These are phyloP conservation scores for Danio choprae DNA, from an alignment of 2,797 vertebrate species.

Conservation along the genomic window DNA sequence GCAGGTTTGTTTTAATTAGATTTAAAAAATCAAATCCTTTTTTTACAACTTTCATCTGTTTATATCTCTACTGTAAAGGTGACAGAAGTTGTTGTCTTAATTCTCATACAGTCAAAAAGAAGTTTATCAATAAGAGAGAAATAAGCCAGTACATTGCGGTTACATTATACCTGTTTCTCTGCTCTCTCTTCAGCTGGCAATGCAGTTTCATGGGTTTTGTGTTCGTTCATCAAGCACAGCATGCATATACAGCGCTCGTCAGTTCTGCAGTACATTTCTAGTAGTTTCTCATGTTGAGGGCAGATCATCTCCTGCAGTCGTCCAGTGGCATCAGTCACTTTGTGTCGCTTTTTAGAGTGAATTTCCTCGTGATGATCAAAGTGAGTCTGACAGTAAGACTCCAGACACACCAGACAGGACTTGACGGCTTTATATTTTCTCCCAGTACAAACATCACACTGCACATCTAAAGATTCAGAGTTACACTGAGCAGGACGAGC, in stretches of 20 bases:
- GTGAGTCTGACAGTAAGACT: neutral
- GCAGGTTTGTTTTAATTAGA: no score
- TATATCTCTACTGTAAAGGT: no score
- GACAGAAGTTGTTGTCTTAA: no score
- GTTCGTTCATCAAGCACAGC: neutral
- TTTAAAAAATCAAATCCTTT: no score
- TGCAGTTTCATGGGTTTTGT: neutral
- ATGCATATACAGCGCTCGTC: neutral
- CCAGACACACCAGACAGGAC: constrained; percentile 28
- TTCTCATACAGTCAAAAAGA: neutral
- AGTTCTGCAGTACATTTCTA: constrained; percentile 22
- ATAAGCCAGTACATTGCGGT: no score
- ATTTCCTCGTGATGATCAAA: neutral
- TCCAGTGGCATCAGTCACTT: neutral
- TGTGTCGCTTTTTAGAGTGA: constrained; percentile 10
- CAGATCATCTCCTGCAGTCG: constrained; percentile 23
- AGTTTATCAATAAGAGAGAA: neutral
- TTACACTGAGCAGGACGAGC: no score
- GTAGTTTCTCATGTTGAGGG: neutral
- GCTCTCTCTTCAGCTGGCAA: neutral
- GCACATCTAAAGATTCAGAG: constrained; percentile 31
- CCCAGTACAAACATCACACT: constrained; percentile 16
- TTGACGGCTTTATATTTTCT: constrained; percentile 9
- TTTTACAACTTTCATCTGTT: no score
- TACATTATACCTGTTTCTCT: neutral